Evolutionary conservation across 2,797 vertebrate genomes (phyloP).

Genomic region (Malacoctenus gilli): DNA sequence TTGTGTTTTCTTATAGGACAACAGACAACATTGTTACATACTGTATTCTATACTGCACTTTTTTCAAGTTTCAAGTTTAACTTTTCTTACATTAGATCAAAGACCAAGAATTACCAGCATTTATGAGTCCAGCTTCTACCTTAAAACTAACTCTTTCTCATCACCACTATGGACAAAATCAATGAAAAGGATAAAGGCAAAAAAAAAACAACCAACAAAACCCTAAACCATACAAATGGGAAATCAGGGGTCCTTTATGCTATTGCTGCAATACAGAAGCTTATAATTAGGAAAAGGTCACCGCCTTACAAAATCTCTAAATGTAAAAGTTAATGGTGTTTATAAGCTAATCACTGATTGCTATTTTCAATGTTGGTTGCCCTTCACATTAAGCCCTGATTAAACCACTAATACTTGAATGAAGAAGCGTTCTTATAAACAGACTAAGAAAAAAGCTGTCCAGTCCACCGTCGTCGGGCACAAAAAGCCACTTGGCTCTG

Average conservation of each 20-base stretch:
- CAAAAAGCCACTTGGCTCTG: slow-evolving; percentile 25
- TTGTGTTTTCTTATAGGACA: too few species aligned
- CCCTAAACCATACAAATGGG: not conserved
- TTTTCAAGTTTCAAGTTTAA: not conserved
- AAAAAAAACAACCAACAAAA: too few species aligned
- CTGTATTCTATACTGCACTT: not conserved
- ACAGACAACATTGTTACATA: not conserved
- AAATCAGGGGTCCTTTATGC: not conserved
- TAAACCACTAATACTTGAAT: too few species aligned
- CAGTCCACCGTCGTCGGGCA: slow-evolving; percentile 19
- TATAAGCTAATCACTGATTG: too few species aligned
- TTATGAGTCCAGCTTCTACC: not conserved
- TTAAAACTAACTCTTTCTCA: not conserved
- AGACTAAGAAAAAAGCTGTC: not conserved
- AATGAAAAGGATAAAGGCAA: not conserved
- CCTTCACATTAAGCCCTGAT: too few species aligned
- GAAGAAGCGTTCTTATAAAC: not conserved
- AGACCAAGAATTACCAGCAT: not conserved
- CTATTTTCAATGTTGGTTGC: too few species aligned
- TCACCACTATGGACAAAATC: not conserved
- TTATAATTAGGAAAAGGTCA: not conserved
- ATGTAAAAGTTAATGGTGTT: too few species aligned
- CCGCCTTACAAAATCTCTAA: too few species aligned
- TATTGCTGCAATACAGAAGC: slow-evolving; percentile 1
- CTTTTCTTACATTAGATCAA: not conserved